Base-by-base conservation (phyloP, 2,888 invertebrate species). In the Petrolisthes cinctipes region DNA sequence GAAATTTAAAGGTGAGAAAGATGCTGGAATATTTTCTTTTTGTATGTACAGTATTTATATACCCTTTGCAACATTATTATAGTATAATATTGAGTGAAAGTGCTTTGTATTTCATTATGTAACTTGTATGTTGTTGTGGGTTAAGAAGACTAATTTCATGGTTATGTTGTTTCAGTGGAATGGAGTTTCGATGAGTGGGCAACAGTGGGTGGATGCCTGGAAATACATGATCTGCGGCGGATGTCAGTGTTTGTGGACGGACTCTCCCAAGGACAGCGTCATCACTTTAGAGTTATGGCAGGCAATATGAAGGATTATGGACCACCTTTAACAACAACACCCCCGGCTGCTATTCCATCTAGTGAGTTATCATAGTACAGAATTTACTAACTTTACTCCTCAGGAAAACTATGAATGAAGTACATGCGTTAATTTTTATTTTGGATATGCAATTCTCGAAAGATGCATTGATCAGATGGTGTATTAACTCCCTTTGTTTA, bases 221-320 rank as follows among this genome's bases (percentile, higher is more conserved):
- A 97, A 92, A 94, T 98, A 76, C 92, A 92, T 85, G 96, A 97
- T 92, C 94, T 95, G 91, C 94, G 95, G 88, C 94, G 94, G 91
- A 93, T 94, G 85, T 94, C 94, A 91, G 95, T 94, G 91, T 94
- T 94, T 88, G 94, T 96, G 89, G 94, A 94, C n/a, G 96, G 96
- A 76, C 94, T 99, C 89, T 95, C 95, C n/a, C 95, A 97, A 91
- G 98, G 98, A 5, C 94, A 96, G 37, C 94, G 96, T 91, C 98
- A 98, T 93, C 97, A 96, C 93, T 97, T 98, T 93, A 95, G 98
- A 90, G 97, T 97, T 0, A 95, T 96, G n/a, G 97, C 97, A 82
- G 98, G 98, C 82, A 99, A 99, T 92, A 94, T 98, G 91, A 97
- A 97, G 92, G 98, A 98, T 0, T 98, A 96, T 94, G 97, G 98